phyloP scores from a whole-genome alignment of 1,140 invertebrate genomes.

The Mylabris phalerata region DNA sequence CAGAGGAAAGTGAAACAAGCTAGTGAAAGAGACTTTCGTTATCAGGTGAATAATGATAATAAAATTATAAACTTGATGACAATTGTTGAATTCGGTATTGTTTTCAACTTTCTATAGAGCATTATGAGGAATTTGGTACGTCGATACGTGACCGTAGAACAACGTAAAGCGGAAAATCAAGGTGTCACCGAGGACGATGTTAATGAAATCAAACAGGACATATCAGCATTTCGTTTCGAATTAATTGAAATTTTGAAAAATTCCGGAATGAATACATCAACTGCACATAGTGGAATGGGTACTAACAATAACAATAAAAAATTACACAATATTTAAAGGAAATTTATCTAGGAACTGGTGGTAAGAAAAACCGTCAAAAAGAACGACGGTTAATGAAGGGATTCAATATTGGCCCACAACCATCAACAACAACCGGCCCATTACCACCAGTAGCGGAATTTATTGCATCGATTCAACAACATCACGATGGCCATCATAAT shows the following conservation, averaged over 20 bases:
- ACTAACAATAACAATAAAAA: slow-evolving; percentile 7
- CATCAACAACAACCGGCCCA: slow-evolving; percentile 50
- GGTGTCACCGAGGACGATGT: slow-evolving; percentile 98
- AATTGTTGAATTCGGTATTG: not conserved
- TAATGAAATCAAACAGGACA: slow-evolving; percentile 98
- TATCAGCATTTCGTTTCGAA: slow-evolving; percentile 90
- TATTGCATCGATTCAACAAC: slow-evolving; percentile 59
- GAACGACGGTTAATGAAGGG: slow-evolving; percentile 89
- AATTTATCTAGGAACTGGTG: slow-evolving; percentile 63
- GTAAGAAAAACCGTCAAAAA: slow-evolving; percentile 89
- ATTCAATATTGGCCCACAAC: slow-evolving; percentile 76
- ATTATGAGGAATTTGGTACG: slow-evolving; percentile 95
- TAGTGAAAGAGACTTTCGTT: slow-evolving; percentile 80
- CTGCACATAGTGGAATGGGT: slow-evolving; percentile 61
- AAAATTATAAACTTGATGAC: too few relatives aligned
- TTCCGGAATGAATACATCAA: slow-evolving; percentile 86
- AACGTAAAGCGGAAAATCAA: slow-evolving; percentile 86
- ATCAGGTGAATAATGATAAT: slow-evolving; percentile 56
- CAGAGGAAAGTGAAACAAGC: slow-evolving; percentile 85
- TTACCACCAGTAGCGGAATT: slow-evolving; percentile 70
- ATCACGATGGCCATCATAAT: slow-evolving; percentile 42
- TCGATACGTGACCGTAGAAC: slow-evolving; percentile 92
- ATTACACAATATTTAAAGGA: not conserved
- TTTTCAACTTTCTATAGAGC: slow-evolving; percentile 49
- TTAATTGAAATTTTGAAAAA: slow-evolving; percentile 92